Conservation (phyloP, 2,113 vertebrate genomes). For the Antechinus stuartii region DNA sequence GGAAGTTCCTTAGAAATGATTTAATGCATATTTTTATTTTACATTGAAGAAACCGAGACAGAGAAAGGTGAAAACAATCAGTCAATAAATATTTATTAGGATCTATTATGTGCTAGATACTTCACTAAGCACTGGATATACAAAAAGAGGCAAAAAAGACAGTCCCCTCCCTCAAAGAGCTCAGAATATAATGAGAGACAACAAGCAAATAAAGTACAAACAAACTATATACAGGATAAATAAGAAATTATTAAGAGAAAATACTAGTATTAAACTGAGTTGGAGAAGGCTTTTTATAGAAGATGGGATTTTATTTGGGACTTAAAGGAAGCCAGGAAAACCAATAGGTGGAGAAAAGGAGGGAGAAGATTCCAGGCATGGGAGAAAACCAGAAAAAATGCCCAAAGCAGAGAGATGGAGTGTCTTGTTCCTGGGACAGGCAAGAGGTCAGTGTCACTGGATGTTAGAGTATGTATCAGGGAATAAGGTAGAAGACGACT, state of each 20-base stretch:
- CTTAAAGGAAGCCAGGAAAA: not conserved
- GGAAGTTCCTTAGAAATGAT: not conserved
- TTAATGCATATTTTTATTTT: not conserved
- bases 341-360: not conserved
- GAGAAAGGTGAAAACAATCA: not conserved
- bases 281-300: not conserved
- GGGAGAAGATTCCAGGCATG: not conserved
- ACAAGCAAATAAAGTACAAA: not conserved
- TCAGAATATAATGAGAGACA: not conserved
- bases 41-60: not conserved
- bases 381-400: not conserved
- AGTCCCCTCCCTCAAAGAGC: not conserved
- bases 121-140: not conserved
- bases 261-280: not conserved
- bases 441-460: not conserved
- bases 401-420: not conserved
- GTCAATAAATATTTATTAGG: not conserved
- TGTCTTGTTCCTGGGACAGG: not conserved
- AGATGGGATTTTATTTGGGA: not conserved
- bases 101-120: not conserved
- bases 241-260: not conserved
- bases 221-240: not conserved
- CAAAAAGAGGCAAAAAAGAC: not conserved
- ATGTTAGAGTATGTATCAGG: not conserved
- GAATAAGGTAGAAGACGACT: not conserved